Percentiles rank a stretch among this genome's conserved stretches.
phyloP scores from a whole-genome alignment of 23 tunicate genomes.

The Ascidia mentula region DNA sequence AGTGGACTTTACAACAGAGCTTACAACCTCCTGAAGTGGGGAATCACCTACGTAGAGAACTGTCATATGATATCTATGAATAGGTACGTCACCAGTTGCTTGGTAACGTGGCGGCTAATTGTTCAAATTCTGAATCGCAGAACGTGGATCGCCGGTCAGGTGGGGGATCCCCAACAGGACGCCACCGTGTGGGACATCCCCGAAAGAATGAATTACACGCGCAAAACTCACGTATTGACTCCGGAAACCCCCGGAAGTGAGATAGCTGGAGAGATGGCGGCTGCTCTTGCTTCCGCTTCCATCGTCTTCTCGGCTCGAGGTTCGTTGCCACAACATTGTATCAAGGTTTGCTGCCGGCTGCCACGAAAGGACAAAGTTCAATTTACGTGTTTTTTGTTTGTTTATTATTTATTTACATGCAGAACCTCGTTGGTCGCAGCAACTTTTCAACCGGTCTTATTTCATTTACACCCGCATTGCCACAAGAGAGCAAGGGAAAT shows the following conservation, averaged over 20 bases:
- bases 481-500: neutral
- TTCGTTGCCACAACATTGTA: neutral
- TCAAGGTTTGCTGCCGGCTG: neutral
- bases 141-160: constrained; percentile 47
- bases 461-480: neutral
- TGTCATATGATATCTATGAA: constrained; percentile 17
- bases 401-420: neutral
- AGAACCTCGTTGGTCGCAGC: neutral
- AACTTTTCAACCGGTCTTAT: neutral
- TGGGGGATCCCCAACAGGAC: constrained; percentile 59
- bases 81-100: constrained; percentile 26
- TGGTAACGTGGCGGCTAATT: too few relatives aligned
- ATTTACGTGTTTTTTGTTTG: neutral
- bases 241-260: constrained; percentile 73
- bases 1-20: constrained; percentile 30
- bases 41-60: constrained; percentile 59
- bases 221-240: constrained; percentile 43
- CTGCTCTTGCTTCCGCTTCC: constrained; percentile 81
- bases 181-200: constrained; percentile 67
- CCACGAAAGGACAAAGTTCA: neutral
- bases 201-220: constrained; percentile 42
- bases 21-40: constrained; percentile 66
- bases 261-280: constrained; percentile 76
- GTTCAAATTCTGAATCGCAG: neutral
- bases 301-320: constrained; percentile 30